A percentile compares a stretch with the other conserved stretches of the same genome.
Evolutionary conservation across 2,888 invertebrate genomes (phyloP).

Genomic region (Apoda limacodes): DNA sequence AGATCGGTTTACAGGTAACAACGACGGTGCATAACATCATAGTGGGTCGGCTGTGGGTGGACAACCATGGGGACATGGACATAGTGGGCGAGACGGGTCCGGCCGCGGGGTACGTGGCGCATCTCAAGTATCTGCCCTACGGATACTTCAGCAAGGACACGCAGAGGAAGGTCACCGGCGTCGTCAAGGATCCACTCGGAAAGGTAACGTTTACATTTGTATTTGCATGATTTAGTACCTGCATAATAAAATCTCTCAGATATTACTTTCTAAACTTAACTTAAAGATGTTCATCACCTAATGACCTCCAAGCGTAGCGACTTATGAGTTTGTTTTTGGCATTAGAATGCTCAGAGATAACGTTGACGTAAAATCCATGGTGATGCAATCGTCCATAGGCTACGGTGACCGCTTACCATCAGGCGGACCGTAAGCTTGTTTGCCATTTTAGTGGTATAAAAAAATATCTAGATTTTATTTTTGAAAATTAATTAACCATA

Average conservation of each 20-base stretch:
- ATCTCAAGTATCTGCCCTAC: constrained; percentile 97
- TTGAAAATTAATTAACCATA: too few species aligned
- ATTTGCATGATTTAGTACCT: not conserved
- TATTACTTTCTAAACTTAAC: not conserved
- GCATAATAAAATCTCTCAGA: not conserved
- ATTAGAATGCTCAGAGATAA: too few species aligned
- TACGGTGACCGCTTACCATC: too few species aligned
- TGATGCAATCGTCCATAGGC: too few species aligned
- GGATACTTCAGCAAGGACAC: constrained; percentile 98
- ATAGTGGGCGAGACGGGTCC: constrained; percentile 86
- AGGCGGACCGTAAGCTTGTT: too few species aligned
- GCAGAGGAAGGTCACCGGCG: constrained; percentile 90
- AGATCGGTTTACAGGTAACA: constrained; percentile 81
- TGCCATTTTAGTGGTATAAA: too few species aligned
- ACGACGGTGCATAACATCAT: constrained; percentile 99
- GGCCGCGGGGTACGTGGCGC: constrained; percentile 91
- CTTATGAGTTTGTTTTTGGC: too few species aligned
- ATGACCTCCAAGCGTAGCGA: too few species aligned
- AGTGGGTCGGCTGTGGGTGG: constrained; percentile 99
- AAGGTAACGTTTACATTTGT: constrained; percentile 64
- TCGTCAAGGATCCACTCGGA: constrained; percentile 78
- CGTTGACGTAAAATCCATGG: too few species aligned
- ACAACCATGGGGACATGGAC: constrained; percentile 99
- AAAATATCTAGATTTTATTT: too few species aligned
- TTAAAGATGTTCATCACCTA: too few species aligned